Conservation (phyloP, 2,113 vertebrate species). For the Lagopus leucura region DNA sequence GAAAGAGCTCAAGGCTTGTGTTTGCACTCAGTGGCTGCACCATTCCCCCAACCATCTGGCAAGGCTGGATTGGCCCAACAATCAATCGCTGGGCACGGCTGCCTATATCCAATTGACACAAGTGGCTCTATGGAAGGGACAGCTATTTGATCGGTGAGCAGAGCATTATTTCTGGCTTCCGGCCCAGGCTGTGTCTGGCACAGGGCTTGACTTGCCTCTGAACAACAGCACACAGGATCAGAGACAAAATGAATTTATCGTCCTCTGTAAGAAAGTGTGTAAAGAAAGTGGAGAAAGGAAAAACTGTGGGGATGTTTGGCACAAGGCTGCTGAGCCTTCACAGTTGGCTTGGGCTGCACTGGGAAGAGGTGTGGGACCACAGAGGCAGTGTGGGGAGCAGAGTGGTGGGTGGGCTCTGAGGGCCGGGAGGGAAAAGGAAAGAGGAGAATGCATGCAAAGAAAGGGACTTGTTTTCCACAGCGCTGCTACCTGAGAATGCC, state of each 20-base stretch:
- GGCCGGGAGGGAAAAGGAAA: not conserved
- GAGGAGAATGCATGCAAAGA: not conserved
- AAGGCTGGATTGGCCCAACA: not conserved
- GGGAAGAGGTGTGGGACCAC: not conserved
- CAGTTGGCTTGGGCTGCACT: not conserved
- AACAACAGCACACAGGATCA: not conserved
- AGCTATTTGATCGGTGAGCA: not conserved
- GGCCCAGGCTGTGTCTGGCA: not conserved
- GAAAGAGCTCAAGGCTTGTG: not conserved
- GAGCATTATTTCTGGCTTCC: not conserved
- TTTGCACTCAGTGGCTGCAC: not conserved
- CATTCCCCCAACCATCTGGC: too few relatives aligned
- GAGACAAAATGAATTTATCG: not conserved
- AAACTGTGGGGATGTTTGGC: not conserved
- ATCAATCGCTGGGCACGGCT: not conserved
- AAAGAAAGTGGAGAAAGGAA: not conserved
- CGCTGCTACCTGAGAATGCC: not conserved
- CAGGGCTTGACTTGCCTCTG: not conserved
- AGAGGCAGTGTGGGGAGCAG: not conserved
- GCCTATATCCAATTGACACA: not conserved
- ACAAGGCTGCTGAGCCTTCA: not conserved
- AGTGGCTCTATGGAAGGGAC: not conserved
- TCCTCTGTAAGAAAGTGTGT: not conserved
- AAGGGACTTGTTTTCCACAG: not conserved
- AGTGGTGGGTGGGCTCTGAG: not conserved